phyloP scores from a whole-genome alignment of 35 echinoderm and acorn worm species.

The Holothuria glaberrima region DNA sequence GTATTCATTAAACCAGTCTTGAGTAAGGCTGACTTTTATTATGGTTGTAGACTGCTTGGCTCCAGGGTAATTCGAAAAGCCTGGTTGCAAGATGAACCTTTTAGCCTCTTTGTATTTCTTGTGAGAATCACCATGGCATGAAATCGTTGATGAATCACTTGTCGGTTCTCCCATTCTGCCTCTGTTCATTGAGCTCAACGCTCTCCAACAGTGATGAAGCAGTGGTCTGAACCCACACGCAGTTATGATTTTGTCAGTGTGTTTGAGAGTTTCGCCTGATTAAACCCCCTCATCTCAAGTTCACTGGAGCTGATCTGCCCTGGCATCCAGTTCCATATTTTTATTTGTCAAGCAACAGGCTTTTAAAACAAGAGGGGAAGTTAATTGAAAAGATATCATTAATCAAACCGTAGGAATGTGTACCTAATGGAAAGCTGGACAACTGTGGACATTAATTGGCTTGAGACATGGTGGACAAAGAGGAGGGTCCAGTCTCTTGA shows the following conservation, averaged over 20 bases:
- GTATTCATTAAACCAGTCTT: background rate
- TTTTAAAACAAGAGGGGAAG: constrained; percentile 14
- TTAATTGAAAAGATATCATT: constrained; percentile 18
- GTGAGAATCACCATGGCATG: background rate
- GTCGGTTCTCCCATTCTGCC: background rate
- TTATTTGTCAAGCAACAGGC: constrained; percentile 20
- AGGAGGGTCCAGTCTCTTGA: too few relatives aligned
- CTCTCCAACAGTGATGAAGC: background rate
- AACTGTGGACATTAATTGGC: too few relatives aligned
- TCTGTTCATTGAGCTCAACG: background rate
- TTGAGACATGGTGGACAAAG: too few relatives aligned
- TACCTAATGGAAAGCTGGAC: constrained; percentile 33
- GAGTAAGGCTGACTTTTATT: constrained; percentile 40
- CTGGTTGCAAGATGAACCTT: background rate
- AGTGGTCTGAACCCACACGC: constrained; percentile 21
- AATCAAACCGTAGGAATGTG: constrained; percentile 32
- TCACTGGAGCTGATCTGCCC: background rate
- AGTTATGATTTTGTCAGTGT: constrained; percentile 9
- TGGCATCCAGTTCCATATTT: background rate
- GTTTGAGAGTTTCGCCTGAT: constrained; percentile 42
- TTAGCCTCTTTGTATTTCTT: background rate
- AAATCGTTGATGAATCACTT: constrained; percentile 53
- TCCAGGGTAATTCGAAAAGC: constrained; percentile 3
- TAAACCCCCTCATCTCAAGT: background rate
- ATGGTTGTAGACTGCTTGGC: constrained; percentile 17